Conservation (phyloP, 2,888 invertebrate genomes). For the Nomada ruficornis region DNA sequence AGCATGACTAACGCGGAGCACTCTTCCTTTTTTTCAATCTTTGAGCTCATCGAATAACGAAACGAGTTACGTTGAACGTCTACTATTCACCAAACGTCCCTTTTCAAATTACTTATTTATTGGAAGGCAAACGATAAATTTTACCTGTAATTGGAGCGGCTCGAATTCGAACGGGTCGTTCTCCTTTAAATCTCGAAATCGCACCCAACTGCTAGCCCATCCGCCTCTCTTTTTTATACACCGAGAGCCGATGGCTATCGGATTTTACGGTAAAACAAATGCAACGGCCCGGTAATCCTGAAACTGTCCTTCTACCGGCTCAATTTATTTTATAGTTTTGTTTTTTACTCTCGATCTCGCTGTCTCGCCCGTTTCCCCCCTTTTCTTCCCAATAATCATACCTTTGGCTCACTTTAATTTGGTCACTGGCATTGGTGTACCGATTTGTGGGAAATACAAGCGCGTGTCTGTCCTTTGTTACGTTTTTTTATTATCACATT, state of each 20-base stretch:
- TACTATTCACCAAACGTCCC: neutral
- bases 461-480: too few species aligned
- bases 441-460: neutral
- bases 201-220: constrained; percentile 24
- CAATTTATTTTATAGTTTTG: constrained; percentile 74
- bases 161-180: constrained; percentile 28
- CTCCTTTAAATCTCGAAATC: constrained; percentile 69
- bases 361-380: constrained; percentile 1
- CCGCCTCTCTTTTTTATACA: constrained; percentile 47
- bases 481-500: too few species aligned
- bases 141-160: constrained; percentile 57
- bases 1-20: constrained; percentile 6
- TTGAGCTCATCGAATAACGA: constrained; percentile 40
- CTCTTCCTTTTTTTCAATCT: constrained; percentile 11
- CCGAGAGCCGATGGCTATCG: constrained; percentile 70
- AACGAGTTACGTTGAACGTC: constrained; percentile 16
- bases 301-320: constrained; percentile 71
- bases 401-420: constrained; percentile 42
- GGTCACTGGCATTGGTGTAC: constrained; percentile 11
- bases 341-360: constrained; percentile 62
- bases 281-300: constrained; percentile 74
- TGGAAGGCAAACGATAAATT: constrained; percentile 54
- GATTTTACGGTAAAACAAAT: constrained; percentile 78
- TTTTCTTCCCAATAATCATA: constrained; percentile 39
- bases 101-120: neutral